phyloP scores from a whole-genome alignment of 2,888 invertebrate genomes.

The Pyrgus malvae region DNA sequence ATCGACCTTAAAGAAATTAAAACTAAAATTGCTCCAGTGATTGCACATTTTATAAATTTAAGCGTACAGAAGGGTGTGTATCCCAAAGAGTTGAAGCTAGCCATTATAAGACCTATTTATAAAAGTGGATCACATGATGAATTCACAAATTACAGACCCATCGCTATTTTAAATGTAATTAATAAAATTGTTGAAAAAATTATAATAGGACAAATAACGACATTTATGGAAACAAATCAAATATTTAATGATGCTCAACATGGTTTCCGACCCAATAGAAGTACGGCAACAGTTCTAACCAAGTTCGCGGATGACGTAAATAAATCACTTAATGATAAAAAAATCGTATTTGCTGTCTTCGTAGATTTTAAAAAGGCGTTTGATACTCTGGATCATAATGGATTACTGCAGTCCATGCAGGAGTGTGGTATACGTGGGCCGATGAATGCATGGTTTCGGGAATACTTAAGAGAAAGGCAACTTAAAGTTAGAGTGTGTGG shows the following conservation, averaged over 20 bases:
- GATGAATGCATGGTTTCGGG: constrained; percentile 19
- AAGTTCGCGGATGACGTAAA: constrained; percentile 14
- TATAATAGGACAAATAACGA: constrained; percentile 3
- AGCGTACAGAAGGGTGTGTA: constrained; percentile 14
- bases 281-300: constrained; percentile 4
- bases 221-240: not conserved
- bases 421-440: too few relatives aligned
- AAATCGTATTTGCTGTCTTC: constrained; percentile 12
- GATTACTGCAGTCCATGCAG: constrained; percentile 29
- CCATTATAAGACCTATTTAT: constrained; percentile 23
- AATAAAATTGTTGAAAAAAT: constrained; percentile 31
- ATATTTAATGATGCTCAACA: constrained; percentile 11
- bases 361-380: constrained; percentile 32
- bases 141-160: constrained; percentile 26
- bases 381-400: constrained; percentile 28
- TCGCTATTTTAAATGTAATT: constrained; percentile 27
- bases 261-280: constrained; percentile 1
- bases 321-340: not conserved
- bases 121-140: constrained; percentile 15
- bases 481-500: not conserved
- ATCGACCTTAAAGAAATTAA: constrained; percentile 25
- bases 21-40: constrained; percentile 15
- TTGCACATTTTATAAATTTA: constrained; percentile 26
- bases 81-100: constrained; percentile 14
- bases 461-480: constrained; percentile 3